Evolutionary conservation across 2,113 vertebrate genomes (phyloP), one percentile per base, ranked within the genome.

Genomic region (Epinephelus cyanopodus): DNA sequence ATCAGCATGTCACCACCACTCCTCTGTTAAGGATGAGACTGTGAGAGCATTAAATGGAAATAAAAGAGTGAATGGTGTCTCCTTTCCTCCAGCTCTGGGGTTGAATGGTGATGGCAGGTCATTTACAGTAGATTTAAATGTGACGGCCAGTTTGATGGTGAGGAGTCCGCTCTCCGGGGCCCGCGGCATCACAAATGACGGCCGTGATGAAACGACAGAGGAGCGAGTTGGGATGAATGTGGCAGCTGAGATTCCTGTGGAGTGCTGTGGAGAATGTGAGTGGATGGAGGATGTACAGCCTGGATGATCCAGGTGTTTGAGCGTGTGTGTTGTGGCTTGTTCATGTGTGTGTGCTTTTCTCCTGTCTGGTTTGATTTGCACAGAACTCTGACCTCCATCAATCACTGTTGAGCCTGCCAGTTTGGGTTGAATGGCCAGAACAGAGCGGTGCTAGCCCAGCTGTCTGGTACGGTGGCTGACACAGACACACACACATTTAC

Each of bases 111-210:
- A 68, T 75, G 83, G 66, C 62, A 79, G 79, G 75, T 83, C 66
- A 79, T 86, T 89, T 89, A 81, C 64, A 64, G 81, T 63, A 76
- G 70, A 91, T 88, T 85, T 90, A 48, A 88, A 88, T 85, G 42
- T 82, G 87, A 89, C 48, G 27, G 66, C 33, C 52, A 39, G 64
- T 84, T 74, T 76, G 75, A 72, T 69, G 53, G 86, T 58, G 77
- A 79, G 77, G 56, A 45, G 42, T 66, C 33, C 6, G 37, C 61
- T 42, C 62, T 62, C 75, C 23, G 58, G 73, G 37, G 60, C 50
- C 8, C 53, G 75, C 10, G 2, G 80, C 39, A 5, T 39, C 2
- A 8, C 6, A 4, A 77, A 48, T 54, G 45, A 65, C 0, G 2
- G 1, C 42, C 12, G 42, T 74, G 67, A 87, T 81, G 37, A 77